phyloP scores from a whole-genome alignment of 1,140 invertebrate species.

The Steinernema feltiae region DNA sequence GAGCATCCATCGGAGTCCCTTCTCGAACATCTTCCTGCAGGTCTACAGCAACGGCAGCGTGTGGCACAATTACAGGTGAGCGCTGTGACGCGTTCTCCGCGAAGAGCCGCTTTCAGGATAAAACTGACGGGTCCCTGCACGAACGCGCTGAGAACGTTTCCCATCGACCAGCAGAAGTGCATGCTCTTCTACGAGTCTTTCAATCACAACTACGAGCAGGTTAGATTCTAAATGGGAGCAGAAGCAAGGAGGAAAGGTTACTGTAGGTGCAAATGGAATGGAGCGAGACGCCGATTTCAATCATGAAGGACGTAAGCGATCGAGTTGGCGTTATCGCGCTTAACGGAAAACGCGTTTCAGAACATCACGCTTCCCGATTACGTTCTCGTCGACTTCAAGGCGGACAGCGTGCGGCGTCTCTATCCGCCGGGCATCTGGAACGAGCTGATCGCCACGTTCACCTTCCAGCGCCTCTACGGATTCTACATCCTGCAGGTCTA shows the following conservation, averaged over 20 bases:
- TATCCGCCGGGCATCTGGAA: constrained; percentile 57
- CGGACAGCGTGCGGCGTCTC: constrained; percentile 34
- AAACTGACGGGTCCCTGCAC: constrained; percentile 56
- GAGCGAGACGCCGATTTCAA: constrained; percentile 48
- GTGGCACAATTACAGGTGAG: constrained; percentile 50
- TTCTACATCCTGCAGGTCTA: constrained; percentile 51
- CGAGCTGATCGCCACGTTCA: constrained; percentile 56
- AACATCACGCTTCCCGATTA: constrained; percentile 56
- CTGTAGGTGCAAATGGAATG: constrained; percentile 52
- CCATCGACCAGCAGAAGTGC: constrained; percentile 54
- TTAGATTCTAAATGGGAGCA: constrained; percentile 8
- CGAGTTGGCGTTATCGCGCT: too few relatives aligned
- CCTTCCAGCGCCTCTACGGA: constrained; percentile 50
- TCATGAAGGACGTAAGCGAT: constrained; percentile 52
- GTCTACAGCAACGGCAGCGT: constrained; percentile 47
- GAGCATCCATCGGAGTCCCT: constrained; percentile 49
- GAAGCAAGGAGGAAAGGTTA: too few relatives aligned
- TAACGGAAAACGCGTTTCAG: too few relatives aligned
- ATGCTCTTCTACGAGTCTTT: constrained; percentile 58
- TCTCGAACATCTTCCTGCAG: constrained; percentile 56
- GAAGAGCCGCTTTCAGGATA: constrained; percentile 36
- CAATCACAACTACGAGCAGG: constrained; percentile 53
- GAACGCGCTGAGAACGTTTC: constrained; percentile 51
- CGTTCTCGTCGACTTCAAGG: constrained; percentile 53
- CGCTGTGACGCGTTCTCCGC: not conserved